Percentiles rank a stretch among this genome's conserved stretches.
These are phyloP conservation scores for Sinocyclocheilus grahami DNA, from an alignment of 2,113 vertebrate genomes.

Conservation along the genomic window DNA sequence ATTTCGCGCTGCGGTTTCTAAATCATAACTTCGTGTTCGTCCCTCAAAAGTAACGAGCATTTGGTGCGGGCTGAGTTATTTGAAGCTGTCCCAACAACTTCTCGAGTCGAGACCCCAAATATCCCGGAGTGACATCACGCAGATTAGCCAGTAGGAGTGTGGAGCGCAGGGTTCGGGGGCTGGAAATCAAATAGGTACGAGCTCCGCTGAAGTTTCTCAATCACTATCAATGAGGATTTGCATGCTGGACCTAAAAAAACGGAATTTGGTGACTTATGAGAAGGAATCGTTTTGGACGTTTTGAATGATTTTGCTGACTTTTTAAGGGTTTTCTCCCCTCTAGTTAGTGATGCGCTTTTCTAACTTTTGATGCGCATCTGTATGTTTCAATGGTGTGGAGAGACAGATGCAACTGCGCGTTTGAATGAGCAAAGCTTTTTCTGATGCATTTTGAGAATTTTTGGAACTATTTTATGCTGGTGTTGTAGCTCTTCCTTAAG, in stretches of 20 bases:
- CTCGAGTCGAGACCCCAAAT: conserved; percentile 38
- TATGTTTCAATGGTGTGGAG: conserved; percentile 15
- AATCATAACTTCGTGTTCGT: conserved; percentile 21
- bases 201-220: conserved; percentile 41
- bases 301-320: background rate
- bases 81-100: conserved; percentile 43
- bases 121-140: conserved; percentile 75
- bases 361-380: conserved; percentile 46
- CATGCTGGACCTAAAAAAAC: background rate
- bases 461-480: conserved; percentile 29
- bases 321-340: background rate
- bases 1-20: background rate
- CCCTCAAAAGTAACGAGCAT: conserved; percentile 1
- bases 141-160: conserved; percentile 73
- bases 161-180: conserved; percentile 74
- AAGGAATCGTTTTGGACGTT: conserved; percentile 1
- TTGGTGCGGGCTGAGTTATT: conserved; percentile 29
- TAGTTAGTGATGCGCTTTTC: conserved; percentile 11
- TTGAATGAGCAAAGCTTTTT: conserved; percentile 42
- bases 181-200: conserved; percentile 55
- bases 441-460: conserved; percentile 58
- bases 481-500: background rate
- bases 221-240: conserved; percentile 39
- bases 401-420: conserved; percentile 48
- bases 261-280: background rate